A percentile compares a stretch with the other conserved stretches of the same genome.
Conservation (phyloP, 1,140 invertebrate genomes). For the Rhizoglyphus robini region DNA sequence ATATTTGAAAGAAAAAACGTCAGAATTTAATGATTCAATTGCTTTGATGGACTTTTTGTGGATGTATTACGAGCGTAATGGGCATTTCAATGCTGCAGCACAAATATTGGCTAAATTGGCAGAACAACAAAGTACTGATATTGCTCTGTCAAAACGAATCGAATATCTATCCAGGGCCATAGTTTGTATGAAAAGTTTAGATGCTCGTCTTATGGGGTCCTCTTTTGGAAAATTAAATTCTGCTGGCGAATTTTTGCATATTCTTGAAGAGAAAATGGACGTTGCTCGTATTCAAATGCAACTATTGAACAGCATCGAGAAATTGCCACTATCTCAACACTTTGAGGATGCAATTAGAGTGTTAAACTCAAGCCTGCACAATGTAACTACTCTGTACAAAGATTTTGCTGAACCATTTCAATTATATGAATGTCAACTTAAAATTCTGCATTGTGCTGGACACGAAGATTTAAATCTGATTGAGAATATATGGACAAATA, state of each 20-base stretch:
- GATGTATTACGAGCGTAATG: slow-evolving; percentile 87
- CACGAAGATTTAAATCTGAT: slow-evolving; percentile 39
- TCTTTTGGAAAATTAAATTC: slow-evolving; percentile 31
- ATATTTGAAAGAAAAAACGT: slow-evolving; percentile 51
- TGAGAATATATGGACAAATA: slow-evolving; percentile 41
- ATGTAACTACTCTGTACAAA: slow-evolving; percentile 52
- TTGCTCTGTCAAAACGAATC: slow-evolving; percentile 49
- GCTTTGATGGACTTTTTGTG: slow-evolving; percentile 72
- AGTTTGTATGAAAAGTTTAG: slow-evolving; percentile 79
- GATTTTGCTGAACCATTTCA: slow-evolving; percentile 41
- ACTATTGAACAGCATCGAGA: slow-evolving; percentile 46
- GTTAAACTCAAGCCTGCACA: slow-evolving; percentile 42
- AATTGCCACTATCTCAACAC: slow-evolving; percentile 37
- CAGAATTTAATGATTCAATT: slow-evolving; percentile 31
- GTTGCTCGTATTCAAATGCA: slow-evolving; percentile 59
- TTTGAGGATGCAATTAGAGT: slow-evolving; percentile 32
- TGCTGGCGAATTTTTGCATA: slow-evolving; percentile 64
- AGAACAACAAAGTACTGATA: slow-evolving; percentile 51
- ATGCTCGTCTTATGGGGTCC: slow-evolving; percentile 52
- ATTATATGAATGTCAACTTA: slow-evolving; percentile 40
- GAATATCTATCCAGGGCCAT: slow-evolving; percentile 86
- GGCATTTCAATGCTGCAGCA: slow-evolving; percentile 82
- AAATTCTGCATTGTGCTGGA: slow-evolving; percentile 42
- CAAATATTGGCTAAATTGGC: slow-evolving; percentile 75
- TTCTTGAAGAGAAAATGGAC: slow-evolving; percentile 85